These are phyloP conservation scores for Eulemur macaco DNA, from an alignment of 2,113 vertebrate genomes.

Conservation along the genomic window DNA sequence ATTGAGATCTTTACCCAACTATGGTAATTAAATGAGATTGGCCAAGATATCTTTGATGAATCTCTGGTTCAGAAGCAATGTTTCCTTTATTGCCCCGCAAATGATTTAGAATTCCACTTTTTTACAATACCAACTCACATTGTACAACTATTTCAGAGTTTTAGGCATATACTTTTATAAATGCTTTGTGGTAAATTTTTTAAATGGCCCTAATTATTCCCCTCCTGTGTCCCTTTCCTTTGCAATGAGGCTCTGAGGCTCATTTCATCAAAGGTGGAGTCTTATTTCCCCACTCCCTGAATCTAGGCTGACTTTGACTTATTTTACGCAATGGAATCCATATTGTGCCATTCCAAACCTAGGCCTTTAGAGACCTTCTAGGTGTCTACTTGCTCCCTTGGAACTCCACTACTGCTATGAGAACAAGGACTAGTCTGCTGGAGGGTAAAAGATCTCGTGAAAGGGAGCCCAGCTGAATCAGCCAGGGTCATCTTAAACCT, in stretches of 20 bases:
- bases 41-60: neutral
- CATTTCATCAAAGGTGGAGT: neutral
- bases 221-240: neutral
- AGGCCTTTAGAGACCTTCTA: neutral
- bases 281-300: neutral
- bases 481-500: neutral
- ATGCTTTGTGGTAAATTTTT: neutral
- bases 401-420: neutral
- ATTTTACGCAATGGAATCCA: neutral
- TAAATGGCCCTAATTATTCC: neutral
- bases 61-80: neutral
- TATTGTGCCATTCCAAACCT: neutral
- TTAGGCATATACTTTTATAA: neutral
- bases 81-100: neutral
- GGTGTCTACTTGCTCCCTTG: neutral
- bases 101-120: neutral
- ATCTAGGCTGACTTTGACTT: neutral
- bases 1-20: neutral
- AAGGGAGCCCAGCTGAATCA: neutral
- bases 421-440: neutral
- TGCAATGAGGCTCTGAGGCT: neutral
- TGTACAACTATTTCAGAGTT: neutral
- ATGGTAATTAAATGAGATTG: rapidly evolving
- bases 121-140: neutral
- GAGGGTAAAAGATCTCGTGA: neutral